Evolutionary conservation across 2,888 invertebrate genomes (phyloP).

Genomic region (Oscheius onirici): DNA sequence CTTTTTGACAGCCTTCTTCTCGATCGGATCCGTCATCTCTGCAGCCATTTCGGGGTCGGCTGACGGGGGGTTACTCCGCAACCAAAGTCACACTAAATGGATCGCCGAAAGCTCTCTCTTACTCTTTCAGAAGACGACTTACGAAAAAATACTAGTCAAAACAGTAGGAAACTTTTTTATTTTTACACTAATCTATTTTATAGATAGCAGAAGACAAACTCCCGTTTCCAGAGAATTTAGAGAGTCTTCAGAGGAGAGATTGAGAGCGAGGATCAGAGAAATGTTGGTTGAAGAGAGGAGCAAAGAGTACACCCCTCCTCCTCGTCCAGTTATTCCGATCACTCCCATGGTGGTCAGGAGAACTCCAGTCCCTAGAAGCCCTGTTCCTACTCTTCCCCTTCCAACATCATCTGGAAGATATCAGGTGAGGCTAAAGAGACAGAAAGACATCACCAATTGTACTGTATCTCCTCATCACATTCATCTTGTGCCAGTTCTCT

Average conservation of each 20-base stretch:
- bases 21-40: too few species aligned
- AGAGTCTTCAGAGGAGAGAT: not conserved
- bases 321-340: not conserved
- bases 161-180: too few species aligned
- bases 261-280: not conserved
- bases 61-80: not conserved
- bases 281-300: constrained; percentile 7
- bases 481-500: too few species aligned
- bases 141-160: not conserved
- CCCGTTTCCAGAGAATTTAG: not conserved
- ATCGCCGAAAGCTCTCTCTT: constrained; percentile 19
- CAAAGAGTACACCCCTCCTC: not conserved
- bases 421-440: too few species aligned
- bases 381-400: not conserved
- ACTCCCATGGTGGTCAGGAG: not conserved
- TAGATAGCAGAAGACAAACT: constrained; percentile 1
- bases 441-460: too few species aligned
- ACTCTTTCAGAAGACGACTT: constrained; percentile 25
- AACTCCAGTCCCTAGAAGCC: not conserved
- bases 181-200: not conserved
- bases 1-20: too few species aligned
- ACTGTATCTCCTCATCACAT: too few species aligned
- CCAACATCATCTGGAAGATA: not conserved
- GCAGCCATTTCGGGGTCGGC: too few species aligned
- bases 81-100: constrained; percentile 13